Base-by-base conservation (phyloP, 1,140 invertebrate genomes). In the Philotrypesis tridentata region DNA sequence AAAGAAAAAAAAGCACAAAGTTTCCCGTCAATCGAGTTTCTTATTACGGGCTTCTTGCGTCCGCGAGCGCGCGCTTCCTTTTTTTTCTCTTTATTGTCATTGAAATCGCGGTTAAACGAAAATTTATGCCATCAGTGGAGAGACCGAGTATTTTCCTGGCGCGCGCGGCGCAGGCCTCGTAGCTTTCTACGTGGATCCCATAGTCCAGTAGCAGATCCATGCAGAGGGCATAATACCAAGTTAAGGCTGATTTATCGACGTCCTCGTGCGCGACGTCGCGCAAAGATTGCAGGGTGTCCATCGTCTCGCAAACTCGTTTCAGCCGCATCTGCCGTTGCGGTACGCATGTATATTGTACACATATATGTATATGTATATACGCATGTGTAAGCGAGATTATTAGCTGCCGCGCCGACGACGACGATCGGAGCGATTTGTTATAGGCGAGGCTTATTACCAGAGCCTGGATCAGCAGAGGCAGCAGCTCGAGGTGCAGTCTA, bases 171-270 rank as follows among this genome's bases (percentile, higher is more conserved):
- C 85, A 87, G 17, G n/a, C 40, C 9, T 87, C 84, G 14, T 83
- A 87, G 0, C 84, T 84, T 67, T 89, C 85, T 23, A 89, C 71
- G 1, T 83, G 1, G n/a, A 89, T 84, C 25, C 87, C 86, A 27
- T 83, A 85, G 9, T 89, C 87, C 23, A 89, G 33, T 0, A 85
- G 25, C 0, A 89, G 23, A 48, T 89, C 87, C 60, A 89, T 78
- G 31, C 82, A 87, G 14, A 89, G 85, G 3, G 88, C 87, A 23
- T 89, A 86, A 74, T 89, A 89, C 88, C 88, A 89, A 0, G 87
- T 89, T n/a, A 86, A 85, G 0, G 82, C 83, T 29, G 88, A 88
- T 37, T 82, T 77, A 77, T 89, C 88, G 0, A 84, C 33, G 9
- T 89, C 87, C 21, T 86, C 84, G 1, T 82, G 25, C 2, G 86